Evolutionary conservation across 2,888 invertebrate species (phyloP), one percentile per base, ranked within the genome.

Genomic region (Sympetrum striolatum): DNA sequence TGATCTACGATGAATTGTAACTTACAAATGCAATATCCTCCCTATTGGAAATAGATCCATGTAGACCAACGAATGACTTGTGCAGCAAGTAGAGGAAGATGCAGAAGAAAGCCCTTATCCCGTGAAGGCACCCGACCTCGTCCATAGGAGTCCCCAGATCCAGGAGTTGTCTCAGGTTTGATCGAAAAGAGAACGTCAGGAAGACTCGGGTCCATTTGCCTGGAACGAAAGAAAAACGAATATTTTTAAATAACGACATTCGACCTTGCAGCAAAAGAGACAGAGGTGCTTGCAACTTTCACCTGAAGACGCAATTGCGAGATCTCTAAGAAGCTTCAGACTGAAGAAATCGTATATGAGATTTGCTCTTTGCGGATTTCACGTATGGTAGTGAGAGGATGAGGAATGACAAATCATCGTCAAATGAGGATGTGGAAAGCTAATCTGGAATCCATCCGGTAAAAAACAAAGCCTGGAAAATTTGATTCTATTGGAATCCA

Each of bases 61-160:
- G 80, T 0, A 90, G 48, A 3, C 25, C 53, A 31, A 90, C 35
- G 12, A 90, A 22, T 6, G 60, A 15, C 25, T 25, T 79, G 81
- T 90, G 90, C n/a, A 90, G 22, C 5, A 81, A 6, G 81, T 60
- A 90, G 6, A 90, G 35, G n/a, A 81, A 22, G 39, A 90, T 8
- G 12, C 39, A 90, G 18, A 60, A 53, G 25, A 81, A 48, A 6
- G 31, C 35, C 44, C 90, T 31, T 31, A 90, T 81, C n/a, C 90
- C 90, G n/a, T 90, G 81, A 39, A 90, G 53, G 31, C 90, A 90
- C 14, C 81, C 80, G 10, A 90, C 25, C 64, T 90, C 90, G 58
- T 90, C 64, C 25, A 80, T 39, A 0, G 81, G 81, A 4, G 37
- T 60, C 18, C 35, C 5, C 8, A 64, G 60, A 35, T 90, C 81